Evolutionary conservation across 2,888 invertebrate genomes (phyloP), one percentile per base, ranked within the genome.

Genomic region (Bimastos eiseni): DNA sequence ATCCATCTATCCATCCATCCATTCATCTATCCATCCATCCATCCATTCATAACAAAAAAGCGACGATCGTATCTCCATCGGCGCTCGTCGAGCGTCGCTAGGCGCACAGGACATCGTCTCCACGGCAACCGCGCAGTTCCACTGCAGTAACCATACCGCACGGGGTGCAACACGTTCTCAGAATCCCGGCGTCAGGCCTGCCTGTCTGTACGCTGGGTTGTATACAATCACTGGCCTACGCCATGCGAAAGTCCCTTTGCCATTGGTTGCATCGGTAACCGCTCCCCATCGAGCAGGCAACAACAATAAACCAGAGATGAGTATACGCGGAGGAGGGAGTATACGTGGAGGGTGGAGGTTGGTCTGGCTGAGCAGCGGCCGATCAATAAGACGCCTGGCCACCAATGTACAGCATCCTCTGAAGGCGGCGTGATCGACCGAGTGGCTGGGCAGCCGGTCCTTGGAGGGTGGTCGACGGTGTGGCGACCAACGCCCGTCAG

Each of bases 71-170:
- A 70, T 70, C 70, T 70, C 30, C 70, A n/a, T 70, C 70, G 70
- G 1, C 70, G 70, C 70, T 70, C 70, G 70, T 70, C n/a, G n/a
- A n/a, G 8, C 6, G 70, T 70, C 70, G 70, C 70, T 70, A 70
- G 70, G 70, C 70, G 30, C 70, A 70, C 70, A 70, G 70, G 70
- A 70, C 70, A 70, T 70, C 70, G 70, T 70, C 70, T 70, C 70
- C 70, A 70, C n/a, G 70, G 70, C 70, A 70, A 70, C 70, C 8
- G 70, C 13, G 70, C 70, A 70, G 70, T 70, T 70, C 30, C 70
- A n/a, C 70, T n/a, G 30, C 70, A n/a, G n/a, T 0, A n/a, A 70
- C 70, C n/a, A 70, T 1, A 49, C 49, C 24, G 24, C 49, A 49
- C 49, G 6, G 49, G 49, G 49, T 49, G 49, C 24, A 49, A 24